phyloP scores from a whole-genome alignment of 1,140 invertebrate species.

The Oryctes rhinoceros region DNA sequence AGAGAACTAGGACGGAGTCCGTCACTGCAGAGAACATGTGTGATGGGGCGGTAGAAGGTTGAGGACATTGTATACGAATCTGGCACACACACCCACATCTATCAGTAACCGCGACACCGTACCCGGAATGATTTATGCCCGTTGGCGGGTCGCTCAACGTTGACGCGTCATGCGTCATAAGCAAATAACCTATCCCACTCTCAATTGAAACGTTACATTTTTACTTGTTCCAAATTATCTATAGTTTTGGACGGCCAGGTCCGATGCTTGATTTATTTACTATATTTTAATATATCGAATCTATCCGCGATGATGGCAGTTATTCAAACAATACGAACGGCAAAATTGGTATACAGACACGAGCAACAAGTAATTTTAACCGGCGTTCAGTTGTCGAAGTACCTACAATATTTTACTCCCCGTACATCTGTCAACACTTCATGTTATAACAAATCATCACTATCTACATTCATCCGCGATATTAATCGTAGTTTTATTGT shows the following conservation, averaged over 20 bases:
- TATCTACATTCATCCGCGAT: background rate
- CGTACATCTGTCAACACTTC: conserved; percentile 10
- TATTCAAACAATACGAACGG: conserved; percentile 34
- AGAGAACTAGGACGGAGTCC: background rate
- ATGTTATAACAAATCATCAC: conserved; percentile 19
- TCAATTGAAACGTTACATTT: conserved; percentile 52
- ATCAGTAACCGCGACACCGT: conserved; percentile 49
- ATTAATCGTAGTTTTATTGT: background rate
- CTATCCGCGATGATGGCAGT: conserved; percentile 38
- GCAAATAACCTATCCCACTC: conserved; percentile 51
- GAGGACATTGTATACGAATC: background rate
- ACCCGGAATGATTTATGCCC: conserved; percentile 51
- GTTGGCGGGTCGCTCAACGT: conserved; percentile 48
- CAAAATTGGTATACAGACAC: background rate
- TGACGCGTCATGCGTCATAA: conserved; percentile 52
- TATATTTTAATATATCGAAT: conserved; percentile 42
- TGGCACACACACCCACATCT: conserved; percentile 45
- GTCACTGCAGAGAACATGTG: background rate
- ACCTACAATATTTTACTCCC: conserved; percentile 13
- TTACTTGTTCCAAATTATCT: conserved; percentile 42
- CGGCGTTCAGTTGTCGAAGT: conserved; percentile 5
- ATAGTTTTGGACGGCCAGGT: conserved; percentile 40
- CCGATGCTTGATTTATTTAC: conserved; percentile 37
- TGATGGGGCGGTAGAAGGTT: background rate
- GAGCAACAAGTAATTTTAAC: conserved; percentile 42